Evolutionary conservation across 2,113 vertebrate species (phyloP).

Genomic region (Marcusenius ussheri): DNA sequence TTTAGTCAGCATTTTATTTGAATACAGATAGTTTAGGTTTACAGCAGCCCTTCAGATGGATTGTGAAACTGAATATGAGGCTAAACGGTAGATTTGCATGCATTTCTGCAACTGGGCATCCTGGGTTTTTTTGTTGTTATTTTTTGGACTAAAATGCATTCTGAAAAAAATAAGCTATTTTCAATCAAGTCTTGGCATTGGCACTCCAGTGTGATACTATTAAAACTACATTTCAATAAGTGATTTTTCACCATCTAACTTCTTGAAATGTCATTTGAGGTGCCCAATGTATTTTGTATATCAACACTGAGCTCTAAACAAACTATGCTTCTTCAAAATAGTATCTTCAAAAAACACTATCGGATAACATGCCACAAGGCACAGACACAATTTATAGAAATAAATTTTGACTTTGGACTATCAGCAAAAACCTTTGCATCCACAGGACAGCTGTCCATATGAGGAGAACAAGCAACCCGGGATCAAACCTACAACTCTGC

Average conservation of each 20-base stretch:
- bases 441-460: neutral
- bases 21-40: constrained; percentile 36
- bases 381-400: neutral
- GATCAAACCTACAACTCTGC: neutral
- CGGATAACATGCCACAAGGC: neutral
- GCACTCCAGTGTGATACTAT: neutral
- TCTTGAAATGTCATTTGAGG: neutral
- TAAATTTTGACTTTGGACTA: neutral
- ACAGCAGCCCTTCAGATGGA: constrained; percentile 44
- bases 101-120: neutral
- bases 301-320: neutral
- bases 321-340: neutral
- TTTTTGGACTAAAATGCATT: neutral
- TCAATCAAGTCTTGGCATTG: neutral
- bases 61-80: constrained; percentile 49
- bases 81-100: constrained; percentile 19
- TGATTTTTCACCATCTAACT: neutral
- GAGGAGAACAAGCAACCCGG: neutral
- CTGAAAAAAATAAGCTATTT: neutral
- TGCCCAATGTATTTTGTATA: neutral
- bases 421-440: neutral
- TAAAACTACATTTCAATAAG: neutral
- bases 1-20: constrained; percentile 6
- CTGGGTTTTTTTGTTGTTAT: neutral
- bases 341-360: neutral